These are phyloP conservation scores for Corythornis cristatus DNA, from an alignment of 2,113 vertebrate genomes.

Conservation along the genomic window DNA sequence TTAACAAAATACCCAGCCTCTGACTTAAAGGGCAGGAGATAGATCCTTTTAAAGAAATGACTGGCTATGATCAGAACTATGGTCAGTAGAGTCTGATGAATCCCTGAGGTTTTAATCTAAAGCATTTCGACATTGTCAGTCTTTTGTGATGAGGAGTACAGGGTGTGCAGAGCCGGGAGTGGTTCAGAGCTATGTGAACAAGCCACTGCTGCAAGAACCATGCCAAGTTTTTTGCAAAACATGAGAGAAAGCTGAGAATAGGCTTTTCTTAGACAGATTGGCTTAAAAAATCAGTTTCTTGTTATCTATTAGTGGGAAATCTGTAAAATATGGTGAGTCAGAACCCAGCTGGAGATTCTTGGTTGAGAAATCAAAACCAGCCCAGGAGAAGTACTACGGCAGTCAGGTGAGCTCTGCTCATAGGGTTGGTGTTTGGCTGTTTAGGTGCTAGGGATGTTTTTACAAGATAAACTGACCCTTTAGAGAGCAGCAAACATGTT, in stretches of 20 bases:
- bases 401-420: background rate
- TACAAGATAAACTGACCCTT: background rate
- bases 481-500: background rate
- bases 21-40: background rate
- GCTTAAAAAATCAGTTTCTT: background rate
- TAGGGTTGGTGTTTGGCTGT: fast-evolving
- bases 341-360: background rate
- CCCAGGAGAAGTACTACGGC: background rate
- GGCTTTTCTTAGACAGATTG: background rate
- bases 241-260: background rate
- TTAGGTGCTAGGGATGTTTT: background rate
- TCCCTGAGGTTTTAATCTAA: background rate
- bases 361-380: background rate
- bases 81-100: background rate
- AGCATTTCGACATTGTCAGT: background rate
- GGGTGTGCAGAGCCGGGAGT: background rate
- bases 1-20: background rate
- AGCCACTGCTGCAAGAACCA: background rate
- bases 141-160: background rate
- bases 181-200: background rate
- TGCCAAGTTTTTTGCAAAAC: background rate
- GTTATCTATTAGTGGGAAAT: background rate
- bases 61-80: background rate
- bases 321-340: background rate
- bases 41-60: background rate